phyloP scores from a whole-genome alignment of 1,140 invertebrate genomes.

The Bombus soroeensis region DNA sequence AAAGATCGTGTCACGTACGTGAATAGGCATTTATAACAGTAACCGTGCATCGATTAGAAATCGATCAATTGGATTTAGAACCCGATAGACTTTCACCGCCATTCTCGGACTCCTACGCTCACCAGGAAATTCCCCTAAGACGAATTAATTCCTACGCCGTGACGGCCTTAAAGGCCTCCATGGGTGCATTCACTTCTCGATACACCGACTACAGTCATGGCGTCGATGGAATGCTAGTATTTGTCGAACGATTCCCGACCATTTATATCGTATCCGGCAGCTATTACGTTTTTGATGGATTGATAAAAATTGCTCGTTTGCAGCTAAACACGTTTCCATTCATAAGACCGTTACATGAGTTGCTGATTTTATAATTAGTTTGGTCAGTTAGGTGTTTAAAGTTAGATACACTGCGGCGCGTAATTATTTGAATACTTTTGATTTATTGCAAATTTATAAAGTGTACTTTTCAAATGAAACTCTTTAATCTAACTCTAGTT shows the following conservation, averaged over 20 bases:
- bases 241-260: neutral
- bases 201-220: constrained; percentile 5
- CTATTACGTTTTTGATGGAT: neutral
- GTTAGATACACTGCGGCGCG: neutral
- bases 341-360: neutral
- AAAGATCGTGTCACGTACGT: constrained; percentile 20
- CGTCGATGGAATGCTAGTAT: constrained; percentile 26
- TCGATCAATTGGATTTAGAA: constrained; percentile 55
- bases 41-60: constrained; percentile 46
- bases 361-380: neutral
- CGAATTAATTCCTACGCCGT: constrained; percentile 42
- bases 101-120: constrained; percentile 54
- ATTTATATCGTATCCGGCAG: neutral
- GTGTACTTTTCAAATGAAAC: neutral
- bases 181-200: constrained; percentile 31
- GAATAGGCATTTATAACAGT: neutral
- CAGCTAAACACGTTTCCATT: neutral
- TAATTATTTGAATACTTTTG: neutral
- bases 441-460: neutral
- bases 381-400: neutral
- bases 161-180: constrained; percentile 43
- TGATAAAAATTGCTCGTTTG: neutral
- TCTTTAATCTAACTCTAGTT: neutral
- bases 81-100: constrained; percentile 56
- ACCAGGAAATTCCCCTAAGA: constrained; percentile 49